These are phyloP conservation scores for Gnathonemus echidnorhynchus DNA, from an alignment of 2,113 vertebrate species.

Conservation along the genomic window DNA sequence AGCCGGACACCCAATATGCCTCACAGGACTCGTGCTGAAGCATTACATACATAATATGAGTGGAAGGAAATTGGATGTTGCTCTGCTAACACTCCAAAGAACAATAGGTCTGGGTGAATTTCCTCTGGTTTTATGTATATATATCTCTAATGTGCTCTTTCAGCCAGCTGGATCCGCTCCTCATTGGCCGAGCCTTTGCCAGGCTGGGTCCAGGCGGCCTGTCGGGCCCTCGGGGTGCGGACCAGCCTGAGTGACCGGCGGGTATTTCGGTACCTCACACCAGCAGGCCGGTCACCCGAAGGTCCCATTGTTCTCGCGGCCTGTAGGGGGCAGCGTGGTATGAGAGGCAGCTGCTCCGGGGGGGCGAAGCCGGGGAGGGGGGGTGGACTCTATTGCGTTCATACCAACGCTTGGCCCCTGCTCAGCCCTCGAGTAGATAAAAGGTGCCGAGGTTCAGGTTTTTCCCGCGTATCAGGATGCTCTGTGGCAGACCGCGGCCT, in stretches of 20 bases:
- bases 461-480: not conserved
- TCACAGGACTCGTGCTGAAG: conserved; percentile 37
- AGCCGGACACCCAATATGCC: conserved; percentile 57
- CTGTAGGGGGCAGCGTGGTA: not conserved
- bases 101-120: not conserved
- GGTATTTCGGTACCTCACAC: not conserved
- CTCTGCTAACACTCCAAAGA: not conserved
- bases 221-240: not conserved
- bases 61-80: not conserved
- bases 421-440: not conserved
- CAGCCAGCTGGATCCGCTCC: not conserved
- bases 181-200: not conserved
- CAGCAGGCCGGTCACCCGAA: not conserved
- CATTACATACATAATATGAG: not conserved
- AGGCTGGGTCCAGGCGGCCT: not conserved
- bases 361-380: not conserved
- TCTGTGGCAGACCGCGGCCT: not conserved
- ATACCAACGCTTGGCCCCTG: not conserved
- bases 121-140: conserved; percentile 6
- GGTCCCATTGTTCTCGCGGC: not conserved
- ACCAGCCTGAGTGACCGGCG: conserved; percentile 1
- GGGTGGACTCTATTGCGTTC: not conserved
- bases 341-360: not conserved
- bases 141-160: not conserved
- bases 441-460: not conserved